Evolutionary conservation across 2,113 vertebrate genomes (phyloP).

Genomic region (Lophotis ruficrista): DNA sequence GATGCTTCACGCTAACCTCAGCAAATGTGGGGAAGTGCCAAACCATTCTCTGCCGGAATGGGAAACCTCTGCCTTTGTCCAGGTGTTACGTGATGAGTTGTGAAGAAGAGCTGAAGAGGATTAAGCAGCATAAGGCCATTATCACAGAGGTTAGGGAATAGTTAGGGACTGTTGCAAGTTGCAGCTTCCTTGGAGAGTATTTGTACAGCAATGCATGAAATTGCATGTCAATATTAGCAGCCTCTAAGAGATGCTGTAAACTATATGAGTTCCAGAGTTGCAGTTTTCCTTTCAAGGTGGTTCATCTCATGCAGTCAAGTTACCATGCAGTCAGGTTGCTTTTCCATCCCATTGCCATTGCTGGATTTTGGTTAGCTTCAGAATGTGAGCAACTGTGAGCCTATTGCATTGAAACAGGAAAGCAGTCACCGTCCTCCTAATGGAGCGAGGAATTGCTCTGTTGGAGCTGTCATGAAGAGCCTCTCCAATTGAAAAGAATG

Average conservation of each 20-base stretch:
- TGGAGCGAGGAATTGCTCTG: neutral
- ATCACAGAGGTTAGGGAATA: slow-evolving; percentile 88
- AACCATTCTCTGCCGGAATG: slow-evolving; percentile 91
- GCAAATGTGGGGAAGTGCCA: slow-evolving; percentile 98
- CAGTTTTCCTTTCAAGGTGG: neutral
- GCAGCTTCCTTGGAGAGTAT: neutral
- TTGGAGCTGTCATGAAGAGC: neutral
- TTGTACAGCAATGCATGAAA: neutral
- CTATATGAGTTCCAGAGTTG: neutral
- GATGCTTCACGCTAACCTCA: slow-evolving; percentile 93
- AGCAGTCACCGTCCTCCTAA: neutral
- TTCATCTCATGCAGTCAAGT: neutral
- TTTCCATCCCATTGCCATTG: neutral
- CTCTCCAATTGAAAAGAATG: neutral
- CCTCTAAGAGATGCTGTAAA: neutral
- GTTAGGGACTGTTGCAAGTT: neutral
- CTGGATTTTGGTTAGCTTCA: neutral
- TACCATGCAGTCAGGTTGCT: neutral
- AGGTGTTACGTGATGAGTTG: slow-evolving; percentile 87
- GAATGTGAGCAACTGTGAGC: neutral
- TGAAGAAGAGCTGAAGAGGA: slow-evolving; percentile 88
- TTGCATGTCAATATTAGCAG: neutral
- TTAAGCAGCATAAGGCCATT: slow-evolving; percentile 93
- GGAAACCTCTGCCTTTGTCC: slow-evolving; percentile 90
- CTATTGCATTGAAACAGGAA: neutral